Conservation (phyloP, 2,888 invertebrate genomes). For the Cantharis rufa region DNA sequence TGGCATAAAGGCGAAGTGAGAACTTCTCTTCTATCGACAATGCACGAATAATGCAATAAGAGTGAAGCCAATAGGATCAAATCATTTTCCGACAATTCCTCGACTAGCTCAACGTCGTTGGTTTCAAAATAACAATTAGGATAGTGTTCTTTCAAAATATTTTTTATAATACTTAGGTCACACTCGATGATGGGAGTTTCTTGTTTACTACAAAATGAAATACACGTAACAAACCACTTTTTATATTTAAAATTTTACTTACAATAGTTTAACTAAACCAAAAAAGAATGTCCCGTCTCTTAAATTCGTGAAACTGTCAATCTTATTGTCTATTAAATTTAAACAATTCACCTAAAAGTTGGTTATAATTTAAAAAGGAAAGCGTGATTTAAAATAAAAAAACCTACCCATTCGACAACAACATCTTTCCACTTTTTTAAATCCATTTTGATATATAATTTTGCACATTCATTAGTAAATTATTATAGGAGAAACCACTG, state of each 20-base stretch:
- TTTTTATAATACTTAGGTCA: not conserved
- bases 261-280: conserved; percentile 47
- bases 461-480: not conserved
- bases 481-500: not conserved
- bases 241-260: conserved; percentile 34
- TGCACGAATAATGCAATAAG: conserved; percentile 52
- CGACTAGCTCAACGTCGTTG: conserved; percentile 28
- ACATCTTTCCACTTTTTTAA: conserved; percentile 41
- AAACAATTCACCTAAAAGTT: conserved; percentile 50
- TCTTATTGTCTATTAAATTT: conserved; percentile 42
- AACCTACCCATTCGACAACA: conserved; percentile 47
- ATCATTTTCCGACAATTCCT: conserved; percentile 38
- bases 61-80: conserved; percentile 44
- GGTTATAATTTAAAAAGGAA: not conserved
- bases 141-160: conserved; percentile 40
- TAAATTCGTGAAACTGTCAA: conserved; percentile 39
- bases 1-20: conserved; percentile 50
- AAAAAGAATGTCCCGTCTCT: conserved; percentile 46
- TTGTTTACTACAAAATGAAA: conserved; percentile 11
- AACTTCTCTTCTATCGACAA: conserved; percentile 48
- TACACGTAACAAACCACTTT: not conserved
- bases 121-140: conserved; percentile 38
- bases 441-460: not conserved
- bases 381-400: not conserved
- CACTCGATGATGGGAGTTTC: not conserved